Evolutionary conservation across 1,140 invertebrate species (phyloP).

Genomic region (Elymnias hypermnestra): DNA sequence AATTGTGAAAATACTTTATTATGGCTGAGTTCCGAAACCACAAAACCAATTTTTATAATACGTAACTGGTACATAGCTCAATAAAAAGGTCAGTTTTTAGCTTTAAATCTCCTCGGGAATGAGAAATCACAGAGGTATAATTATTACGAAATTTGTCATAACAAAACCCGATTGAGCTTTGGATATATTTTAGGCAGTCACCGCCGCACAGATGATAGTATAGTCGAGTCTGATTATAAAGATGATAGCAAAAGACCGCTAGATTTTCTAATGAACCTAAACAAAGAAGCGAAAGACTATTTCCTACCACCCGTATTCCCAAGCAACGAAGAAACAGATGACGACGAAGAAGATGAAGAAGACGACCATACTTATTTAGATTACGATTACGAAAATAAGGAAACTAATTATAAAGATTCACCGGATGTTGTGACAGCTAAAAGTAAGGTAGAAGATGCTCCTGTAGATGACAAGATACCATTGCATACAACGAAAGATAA

Average conservation of each 20-base stretch:
- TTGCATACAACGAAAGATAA: conserved; percentile 77
- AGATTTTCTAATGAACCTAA: conserved; percentile 38
- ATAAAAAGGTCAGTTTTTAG: neutral
- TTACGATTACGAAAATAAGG: conserved; percentile 62
- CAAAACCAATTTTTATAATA: too few species aligned
- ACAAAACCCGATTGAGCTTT: too few species aligned
- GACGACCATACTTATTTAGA: conserved; percentile 52
- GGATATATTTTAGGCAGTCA: conserved; percentile 33
- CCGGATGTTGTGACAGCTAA: conserved; percentile 40
- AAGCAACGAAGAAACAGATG: conserved; percentile 42
- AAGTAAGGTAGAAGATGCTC: conserved; percentile 29
- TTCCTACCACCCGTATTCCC: conserved; percentile 53
- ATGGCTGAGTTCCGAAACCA: too few species aligned
- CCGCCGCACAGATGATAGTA: conserved; percentile 37
- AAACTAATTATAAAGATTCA: conserved; percentile 63
- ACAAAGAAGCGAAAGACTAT: conserved; percentile 54
- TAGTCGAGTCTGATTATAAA: conserved; percentile 26
- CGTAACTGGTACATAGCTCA: too few species aligned
- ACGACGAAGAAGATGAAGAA: conserved; percentile 51
- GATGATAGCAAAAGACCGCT: conserved; percentile 40
- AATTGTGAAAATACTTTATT: too few species aligned
- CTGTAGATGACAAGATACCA: conserved; percentile 70
- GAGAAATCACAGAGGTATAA: too few species aligned
- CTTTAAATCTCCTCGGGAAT: too few species aligned
- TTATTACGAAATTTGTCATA: too few species aligned